Evolutionary conservation across 2,888 invertebrate genomes (phyloP).

Genomic region (Hoplodrina blanda): DNA sequence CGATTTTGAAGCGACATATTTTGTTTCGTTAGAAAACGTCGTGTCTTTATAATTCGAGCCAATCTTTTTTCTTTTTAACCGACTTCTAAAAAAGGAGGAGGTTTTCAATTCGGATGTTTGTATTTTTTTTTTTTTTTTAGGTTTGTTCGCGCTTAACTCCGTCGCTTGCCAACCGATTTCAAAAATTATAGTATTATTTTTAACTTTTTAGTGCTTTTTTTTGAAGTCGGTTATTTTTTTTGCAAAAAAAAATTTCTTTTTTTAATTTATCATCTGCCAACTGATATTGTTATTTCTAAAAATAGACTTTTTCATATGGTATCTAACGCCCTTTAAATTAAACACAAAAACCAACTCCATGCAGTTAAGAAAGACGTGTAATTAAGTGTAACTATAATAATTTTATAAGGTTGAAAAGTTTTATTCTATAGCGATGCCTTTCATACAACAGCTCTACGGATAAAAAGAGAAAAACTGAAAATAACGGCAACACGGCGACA

Average conservation of each 20-base stretch:
- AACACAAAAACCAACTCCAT: not conserved
- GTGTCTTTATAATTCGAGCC: not conserved
- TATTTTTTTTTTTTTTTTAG: no score
- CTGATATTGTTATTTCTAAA: no score
- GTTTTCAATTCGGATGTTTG: no score
- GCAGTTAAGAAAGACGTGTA: constrained; percentile 1
- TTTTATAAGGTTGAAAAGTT: constrained; percentile 25
- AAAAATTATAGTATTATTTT: no score
- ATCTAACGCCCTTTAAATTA: not conserved
- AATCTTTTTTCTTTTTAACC: not conserved
- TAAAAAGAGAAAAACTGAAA: constrained; percentile 35
- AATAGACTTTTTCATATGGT: not conserved
- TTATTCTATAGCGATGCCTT: constrained; percentile 35
- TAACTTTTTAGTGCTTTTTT: no score
- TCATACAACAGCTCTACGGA: constrained; percentile 22
- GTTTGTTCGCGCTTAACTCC: no score
- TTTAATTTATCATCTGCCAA: no score
- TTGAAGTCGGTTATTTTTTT: no score
- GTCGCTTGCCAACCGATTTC: no score
- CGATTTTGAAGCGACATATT: not conserved
- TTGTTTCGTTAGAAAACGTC: not conserved
- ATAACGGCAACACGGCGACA: constrained; percentile 47
- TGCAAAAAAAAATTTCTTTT: no score
- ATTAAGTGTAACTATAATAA: constrained; percentile 21
- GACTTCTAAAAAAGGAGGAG: no score